Evolutionary conservation across 1,140 invertebrate species (phyloP).

Genomic region (Lysiphlebus fabarum): DNA sequence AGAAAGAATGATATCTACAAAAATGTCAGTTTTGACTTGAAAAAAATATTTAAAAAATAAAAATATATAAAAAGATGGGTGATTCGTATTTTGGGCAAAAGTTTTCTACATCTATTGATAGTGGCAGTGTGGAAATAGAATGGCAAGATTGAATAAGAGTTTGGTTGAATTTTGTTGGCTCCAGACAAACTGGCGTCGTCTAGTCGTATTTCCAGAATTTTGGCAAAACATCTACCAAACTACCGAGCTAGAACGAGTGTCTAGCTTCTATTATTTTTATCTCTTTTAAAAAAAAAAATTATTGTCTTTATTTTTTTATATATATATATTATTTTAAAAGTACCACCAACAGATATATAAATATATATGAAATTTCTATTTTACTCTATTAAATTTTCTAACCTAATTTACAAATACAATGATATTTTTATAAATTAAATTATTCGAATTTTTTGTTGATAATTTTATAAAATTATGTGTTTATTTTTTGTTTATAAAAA

Average conservation of each 20-base stretch:
- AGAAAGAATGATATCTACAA: no score
- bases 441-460: no score
- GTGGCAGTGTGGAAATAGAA: conserved; percentile 28
- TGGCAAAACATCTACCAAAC: conserved; percentile 46
- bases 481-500: no score
- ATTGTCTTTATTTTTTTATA: not conserved
- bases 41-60: no score
- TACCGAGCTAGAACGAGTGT: conserved; percentile 12
- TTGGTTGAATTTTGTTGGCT: conserved; percentile 41
- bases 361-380: not conserved
- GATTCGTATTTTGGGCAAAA: conserved; percentile 19
- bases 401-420: no score
- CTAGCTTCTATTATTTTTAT: not conserved
- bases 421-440: no score
- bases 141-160: conserved; percentile 22
- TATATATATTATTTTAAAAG: not conserved
- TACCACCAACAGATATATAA: not conserved
- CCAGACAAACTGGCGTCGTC: conserved; percentile 52
- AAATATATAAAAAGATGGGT: no score
- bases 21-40: no score
- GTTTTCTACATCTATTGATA: conserved; percentile 33
- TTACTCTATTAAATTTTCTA: not conserved
- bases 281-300: not conserved
- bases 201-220: conserved; percentile 43
- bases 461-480: no score